phyloP scores from a whole-genome alignment of 2,888 invertebrate species.

The Hydrotaea cyrtoneurina region DNA sequence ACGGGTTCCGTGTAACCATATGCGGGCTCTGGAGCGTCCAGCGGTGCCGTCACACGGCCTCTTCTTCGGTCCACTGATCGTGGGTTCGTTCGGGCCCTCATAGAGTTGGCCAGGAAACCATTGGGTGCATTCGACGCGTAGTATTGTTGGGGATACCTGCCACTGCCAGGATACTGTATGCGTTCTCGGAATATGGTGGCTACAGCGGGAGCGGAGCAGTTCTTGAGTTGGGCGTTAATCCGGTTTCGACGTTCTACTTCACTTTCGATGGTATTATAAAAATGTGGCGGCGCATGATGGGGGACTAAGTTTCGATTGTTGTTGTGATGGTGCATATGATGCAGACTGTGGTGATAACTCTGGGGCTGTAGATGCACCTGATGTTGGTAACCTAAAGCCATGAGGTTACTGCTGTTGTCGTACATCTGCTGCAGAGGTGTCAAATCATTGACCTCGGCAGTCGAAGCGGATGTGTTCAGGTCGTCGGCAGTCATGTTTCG shows the following conservation, averaged over 20 bases:
- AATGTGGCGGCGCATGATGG: conserved; percentile 73
- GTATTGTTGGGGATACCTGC: conserved; percentile 73
- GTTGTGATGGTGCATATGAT: conserved; percentile 70
- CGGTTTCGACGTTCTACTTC: conserved; percentile 80
- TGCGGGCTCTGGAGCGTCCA: conserved; percentile 75
- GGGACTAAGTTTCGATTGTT: conserved; percentile 71
- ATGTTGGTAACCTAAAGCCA: conserved; percentile 75
- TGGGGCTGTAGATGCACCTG: conserved; percentile 66
- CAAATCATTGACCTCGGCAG: conserved; percentile 73
- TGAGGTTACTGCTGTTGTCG: conserved; percentile 78
- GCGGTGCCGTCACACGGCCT: conserved; percentile 75
- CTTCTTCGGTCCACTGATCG: conserved; percentile 78
- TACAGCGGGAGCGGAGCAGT: conserved; percentile 71
- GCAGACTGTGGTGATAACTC: conserved; percentile 70
- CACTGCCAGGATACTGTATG: conserved; percentile 75
- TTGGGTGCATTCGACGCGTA: conserved; percentile 75
- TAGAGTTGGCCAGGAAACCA: conserved; percentile 72
- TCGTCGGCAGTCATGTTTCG: conserved; percentile 69
- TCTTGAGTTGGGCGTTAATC: conserved; percentile 78
- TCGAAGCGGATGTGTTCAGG: conserved; percentile 74
- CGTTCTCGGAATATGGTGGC: conserved; percentile 79
- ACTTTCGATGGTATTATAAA: conserved; percentile 78
- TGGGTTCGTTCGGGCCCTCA: conserved; percentile 78
- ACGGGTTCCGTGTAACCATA: conserved; percentile 84
- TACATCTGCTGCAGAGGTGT: conserved; percentile 76